Percentiles rank a stretch among this genome's conserved stretches.
Evolutionary conservation across 2,797 vertebrate genomes (phyloP).

Genomic region (Lycodopsis pacificus): DNA sequence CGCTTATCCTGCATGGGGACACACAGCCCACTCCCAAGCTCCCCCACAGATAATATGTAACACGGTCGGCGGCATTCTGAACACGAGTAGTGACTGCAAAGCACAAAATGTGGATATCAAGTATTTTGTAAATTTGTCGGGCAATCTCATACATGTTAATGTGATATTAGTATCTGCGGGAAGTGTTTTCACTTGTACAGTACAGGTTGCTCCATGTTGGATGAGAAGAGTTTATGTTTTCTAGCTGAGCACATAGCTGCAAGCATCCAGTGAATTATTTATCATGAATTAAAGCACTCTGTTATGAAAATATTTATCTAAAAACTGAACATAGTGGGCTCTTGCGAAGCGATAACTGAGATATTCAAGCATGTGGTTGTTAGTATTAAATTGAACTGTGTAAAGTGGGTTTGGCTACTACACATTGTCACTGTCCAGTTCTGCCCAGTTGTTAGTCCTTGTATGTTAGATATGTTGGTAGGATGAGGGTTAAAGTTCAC

Average conservation of each 20-base stretch:
- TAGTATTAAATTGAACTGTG: background rate
- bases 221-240: conserved; percentile 60
- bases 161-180: conserved; percentile 55
- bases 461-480: background rate
- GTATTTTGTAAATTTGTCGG: conserved; percentile 56
- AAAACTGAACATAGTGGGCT: conserved; percentile 41
- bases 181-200: conserved; percentile 40
- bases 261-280: conserved; percentile 80
- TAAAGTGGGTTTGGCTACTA: background rate
- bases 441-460: background rate
- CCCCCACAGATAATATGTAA: conserved; percentile 51
- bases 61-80: conserved; percentile 53
- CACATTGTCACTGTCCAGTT: background rate
- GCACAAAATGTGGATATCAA: conserved; percentile 53
- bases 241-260: conserved; percentile 77
- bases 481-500: background rate
- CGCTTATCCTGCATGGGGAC: background rate
- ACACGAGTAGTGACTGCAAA: conserved; percentile 37
- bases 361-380: conserved; percentile 13
- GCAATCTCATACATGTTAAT: conserved; percentile 66
- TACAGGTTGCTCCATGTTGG: conserved; percentile 58
- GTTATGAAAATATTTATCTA: conserved; percentile 70
- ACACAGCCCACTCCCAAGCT: conserved; percentile 22
- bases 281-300: conserved; percentile 72
- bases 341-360: conserved; percentile 25